Conservation (phyloP, 2,797 vertebrate genomes). For the Pangasius djambal region DNA sequence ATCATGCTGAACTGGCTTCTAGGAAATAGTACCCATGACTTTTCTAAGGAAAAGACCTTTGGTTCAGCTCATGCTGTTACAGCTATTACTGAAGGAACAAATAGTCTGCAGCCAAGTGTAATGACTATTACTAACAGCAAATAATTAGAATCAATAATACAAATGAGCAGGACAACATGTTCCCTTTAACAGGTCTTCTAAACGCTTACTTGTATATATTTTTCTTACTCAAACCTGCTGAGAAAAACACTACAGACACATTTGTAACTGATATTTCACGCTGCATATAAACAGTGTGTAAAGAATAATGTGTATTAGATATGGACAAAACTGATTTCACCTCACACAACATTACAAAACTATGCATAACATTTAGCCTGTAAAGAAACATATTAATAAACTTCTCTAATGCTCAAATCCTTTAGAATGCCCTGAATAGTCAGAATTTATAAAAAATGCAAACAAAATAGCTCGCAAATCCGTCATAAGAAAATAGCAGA, state of each 20-base stretch:
- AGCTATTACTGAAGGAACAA: background rate
- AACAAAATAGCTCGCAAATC: background rate
- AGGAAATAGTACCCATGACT: background rate
- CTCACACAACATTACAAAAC: conserved; percentile 1
- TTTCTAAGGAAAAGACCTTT: conserved; percentile 1
- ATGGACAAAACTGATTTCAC: background rate
- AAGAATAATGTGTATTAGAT: background rate
- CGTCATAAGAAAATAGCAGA: background rate
- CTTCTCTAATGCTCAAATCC: background rate
- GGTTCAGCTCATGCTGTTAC: background rate
- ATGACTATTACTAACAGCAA: conserved; percentile 8
- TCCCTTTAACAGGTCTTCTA: background rate
- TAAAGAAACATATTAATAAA: background rate
- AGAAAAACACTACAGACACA: background rate
- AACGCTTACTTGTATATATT: background rate
- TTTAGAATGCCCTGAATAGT: conserved; percentile 1
- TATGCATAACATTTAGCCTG: background rate
- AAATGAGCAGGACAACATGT: background rate
- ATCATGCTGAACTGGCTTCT: conserved; percentile 9
- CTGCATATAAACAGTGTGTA: background rate
- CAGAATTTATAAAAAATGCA: background rate
- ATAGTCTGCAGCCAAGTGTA: background rate
- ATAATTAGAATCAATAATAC: conserved; percentile 17
- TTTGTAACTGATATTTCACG: background rate
- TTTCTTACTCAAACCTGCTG: background rate